These are phyloP conservation scores for Drosophila leontia DNA, from an alignment of 1,140 invertebrate species.

Conservation along the genomic window DNA sequence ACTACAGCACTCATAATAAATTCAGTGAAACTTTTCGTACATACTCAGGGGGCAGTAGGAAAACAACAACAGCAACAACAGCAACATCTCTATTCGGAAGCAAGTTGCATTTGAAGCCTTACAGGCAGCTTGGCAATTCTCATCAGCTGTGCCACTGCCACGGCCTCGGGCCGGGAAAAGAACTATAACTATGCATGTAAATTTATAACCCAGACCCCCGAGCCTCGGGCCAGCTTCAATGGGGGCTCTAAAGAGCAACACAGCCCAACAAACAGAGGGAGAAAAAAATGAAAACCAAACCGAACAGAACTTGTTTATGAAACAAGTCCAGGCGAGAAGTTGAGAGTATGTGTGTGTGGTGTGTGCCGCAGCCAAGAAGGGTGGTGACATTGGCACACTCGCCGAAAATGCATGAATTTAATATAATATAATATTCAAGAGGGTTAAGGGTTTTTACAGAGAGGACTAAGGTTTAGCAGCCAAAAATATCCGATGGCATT, in stretches of 20 bases:
- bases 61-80: conserved; percentile 20
- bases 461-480: neutral
- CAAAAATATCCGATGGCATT: neutral
- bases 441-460: too few relatives aligned
- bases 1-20: conserved; percentile 77
- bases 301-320: conserved; percentile 71
- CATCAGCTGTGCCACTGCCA: conserved; percentile 50
- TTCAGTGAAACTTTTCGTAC: conserved; percentile 70
- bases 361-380: neutral
- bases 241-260: conserved; percentile 5
- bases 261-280: conserved; percentile 1
- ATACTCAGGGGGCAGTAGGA: conserved; percentile 53
- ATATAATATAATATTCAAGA: neutral
- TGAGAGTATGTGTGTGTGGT: conserved; percentile 15
- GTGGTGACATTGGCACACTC: conserved; percentile 29
- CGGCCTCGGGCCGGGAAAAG: conserved; percentile 30
- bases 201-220: conserved; percentile 61
- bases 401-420: neutral
- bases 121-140: conserved; percentile 57
- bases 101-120: conserved; percentile 63
- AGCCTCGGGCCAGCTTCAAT: neutral
- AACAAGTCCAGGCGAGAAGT: conserved; percentile 56
- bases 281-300: conserved; percentile 12
- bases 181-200: conserved; percentile 71
- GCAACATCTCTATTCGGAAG: conserved; percentile 29